Conservation (phyloP, 2,888 invertebrate species). For the Cantharis rufa region DNA sequence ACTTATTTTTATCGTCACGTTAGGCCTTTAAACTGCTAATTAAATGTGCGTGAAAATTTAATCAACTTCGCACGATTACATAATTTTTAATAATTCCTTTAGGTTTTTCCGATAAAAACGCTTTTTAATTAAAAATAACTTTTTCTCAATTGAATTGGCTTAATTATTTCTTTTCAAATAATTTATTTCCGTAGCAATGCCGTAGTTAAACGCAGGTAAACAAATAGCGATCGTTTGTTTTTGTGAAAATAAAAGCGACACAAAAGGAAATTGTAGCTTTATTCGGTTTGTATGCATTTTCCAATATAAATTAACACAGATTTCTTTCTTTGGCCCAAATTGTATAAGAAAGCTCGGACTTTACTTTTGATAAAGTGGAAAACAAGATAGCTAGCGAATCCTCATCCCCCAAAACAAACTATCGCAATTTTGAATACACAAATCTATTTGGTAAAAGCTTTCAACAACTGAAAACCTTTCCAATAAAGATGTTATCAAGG, state of each 20-base stretch:
- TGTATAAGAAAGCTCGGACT: background rate
- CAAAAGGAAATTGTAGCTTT: background rate
- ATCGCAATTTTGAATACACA: background rate
- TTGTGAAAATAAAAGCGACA: background rate
- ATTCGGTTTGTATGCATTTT: background rate
- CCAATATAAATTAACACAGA: background rate
- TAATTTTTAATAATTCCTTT: constrained; percentile 12
- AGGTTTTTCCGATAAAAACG: background rate
- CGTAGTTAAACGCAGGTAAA: background rate
- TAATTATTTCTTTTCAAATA: background rate
- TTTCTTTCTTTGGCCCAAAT: background rate
- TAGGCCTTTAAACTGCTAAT: constrained; percentile 18
- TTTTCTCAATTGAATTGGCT: background rate
- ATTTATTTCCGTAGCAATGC: background rate
- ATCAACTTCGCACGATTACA: constrained; percentile 12
- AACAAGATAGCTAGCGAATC: background rate
- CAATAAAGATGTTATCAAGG: background rate
- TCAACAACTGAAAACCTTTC: background rate
- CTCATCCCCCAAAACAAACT: background rate
- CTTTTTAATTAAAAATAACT: background rate
- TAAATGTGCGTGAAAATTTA: constrained; percentile 23
- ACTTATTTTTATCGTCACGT: constrained; percentile 23
- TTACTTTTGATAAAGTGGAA: background rate
- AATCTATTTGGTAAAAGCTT: background rate
- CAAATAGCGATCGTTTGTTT: background rate